Base-by-base conservation (phyloP, 2,797 vertebrate species). In the Setipinna tenuifilis region DNA sequence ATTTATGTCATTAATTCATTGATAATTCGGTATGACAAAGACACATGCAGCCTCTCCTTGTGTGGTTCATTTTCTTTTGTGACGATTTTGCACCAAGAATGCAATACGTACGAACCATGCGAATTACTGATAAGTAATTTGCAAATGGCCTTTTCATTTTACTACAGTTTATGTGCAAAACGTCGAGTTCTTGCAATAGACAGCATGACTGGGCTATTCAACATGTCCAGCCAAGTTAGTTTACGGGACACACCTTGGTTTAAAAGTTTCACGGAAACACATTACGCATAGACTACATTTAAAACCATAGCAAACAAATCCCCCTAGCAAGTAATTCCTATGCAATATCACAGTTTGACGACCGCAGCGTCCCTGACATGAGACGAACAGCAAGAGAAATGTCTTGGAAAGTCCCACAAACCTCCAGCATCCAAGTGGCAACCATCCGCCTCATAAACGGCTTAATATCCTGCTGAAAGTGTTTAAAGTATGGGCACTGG, bases 401-500 rank as follows among this genome's bases (percentile, higher is more conserved):
- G 68, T 75, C 68, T 75, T 75, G 68, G 68, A 75, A 75, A 75
- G 68, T 75, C 68, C 68, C 68, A 75, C 68, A 75, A 96, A 99
- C 98, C 98, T 99, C 98, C 91, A 98, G 95, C 98, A 99, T 99
- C 98, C 98, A 99, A 90, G 95, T 96, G 89, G 98, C 97, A 90
- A 99, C 96, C 96, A 98, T 96, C 93, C 96, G 95, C 92, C 98
- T 96, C 98, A 99, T 99, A 92, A 96, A 96, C 82, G 98, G 98
- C 90, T 97, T 95, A 90, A 99, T 97, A 90, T 99, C 98, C 93
- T 96, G 96, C 95, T 99, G 98, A 84, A 98, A 95, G 91, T 96
- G 95, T 88, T 97, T 96, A 94, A 98, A 99, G 91, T 98, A 98
- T 46, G 97, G 97, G 90, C 96, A 96, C 2, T 95, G 97, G 16